A percentile compares a stretch with the other conserved stretches of the same genome.
These are phyloP conservation scores for Seira ritae DNA, from an alignment of 2,888 invertebrate species.

Conservation along the genomic window DNA sequence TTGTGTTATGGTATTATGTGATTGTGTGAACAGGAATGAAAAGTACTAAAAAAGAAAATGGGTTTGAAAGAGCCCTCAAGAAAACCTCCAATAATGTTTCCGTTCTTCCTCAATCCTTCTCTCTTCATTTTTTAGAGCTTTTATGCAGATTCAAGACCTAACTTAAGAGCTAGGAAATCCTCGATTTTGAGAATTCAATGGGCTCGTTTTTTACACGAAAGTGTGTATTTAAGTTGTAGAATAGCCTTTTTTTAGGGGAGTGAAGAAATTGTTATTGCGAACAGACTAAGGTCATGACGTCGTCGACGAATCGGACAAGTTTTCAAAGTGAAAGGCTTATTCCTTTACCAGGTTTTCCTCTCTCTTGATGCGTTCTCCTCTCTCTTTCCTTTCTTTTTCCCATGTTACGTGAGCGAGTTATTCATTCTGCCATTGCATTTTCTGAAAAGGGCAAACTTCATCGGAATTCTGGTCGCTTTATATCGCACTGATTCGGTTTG, in stretches of 20 bases:
- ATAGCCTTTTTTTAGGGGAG: slow-evolving; percentile 53
- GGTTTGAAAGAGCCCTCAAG: slow-evolving; percentile 23
- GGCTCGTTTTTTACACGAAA: slow-evolving; percentile 53
- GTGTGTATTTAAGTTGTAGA: slow-evolving; percentile 55
- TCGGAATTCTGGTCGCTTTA: slow-evolving; percentile 43
- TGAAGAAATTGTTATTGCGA: slow-evolving; percentile 55
- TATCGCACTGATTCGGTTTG: slow-evolving; percentile 36
- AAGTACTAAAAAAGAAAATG: slow-evolving; percentile 29
- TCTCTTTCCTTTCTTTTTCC: not conserved
- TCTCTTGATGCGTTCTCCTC: not conserved
- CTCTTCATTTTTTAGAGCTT: not conserved
- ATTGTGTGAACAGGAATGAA: not conserved
- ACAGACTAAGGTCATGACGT: slow-evolving; percentile 50
- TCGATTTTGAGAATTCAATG: slow-evolving; percentile 43
- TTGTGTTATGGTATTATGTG: slow-evolving; percentile 7
- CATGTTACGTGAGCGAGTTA: not conserved
- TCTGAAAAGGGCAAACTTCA: slow-evolving; percentile 47
- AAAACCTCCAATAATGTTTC: slow-evolving; percentile 45
- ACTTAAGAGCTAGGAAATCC: slow-evolving; percentile 30
- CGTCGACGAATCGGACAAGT: not conserved
- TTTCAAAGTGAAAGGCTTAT: slow-evolving; percentile 32
- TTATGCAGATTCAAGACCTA: slow-evolving; percentile 17
- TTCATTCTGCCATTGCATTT: too few species aligned
- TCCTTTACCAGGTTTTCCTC: not conserved
- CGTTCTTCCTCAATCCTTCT: slow-evolving; percentile 31